Evolutionary conservation across 2,797 vertebrate genomes (phyloP).

Genomic region (Macrochelys suwanniensis): DNA sequence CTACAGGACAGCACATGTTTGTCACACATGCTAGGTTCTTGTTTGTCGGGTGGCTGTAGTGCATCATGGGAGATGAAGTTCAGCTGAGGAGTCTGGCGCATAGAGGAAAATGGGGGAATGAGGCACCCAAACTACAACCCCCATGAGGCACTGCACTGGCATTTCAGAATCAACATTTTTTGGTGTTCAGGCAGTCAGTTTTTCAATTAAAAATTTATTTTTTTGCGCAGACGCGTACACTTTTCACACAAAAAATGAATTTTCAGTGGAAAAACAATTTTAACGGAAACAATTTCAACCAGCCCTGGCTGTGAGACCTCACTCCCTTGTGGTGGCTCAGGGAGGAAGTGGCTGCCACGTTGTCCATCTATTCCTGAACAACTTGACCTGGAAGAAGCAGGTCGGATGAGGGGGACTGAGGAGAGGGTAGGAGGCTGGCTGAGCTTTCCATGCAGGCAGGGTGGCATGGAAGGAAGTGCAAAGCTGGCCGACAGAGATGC

Average conservation of each 20-base stretch:
- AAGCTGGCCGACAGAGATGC: fast-evolving
- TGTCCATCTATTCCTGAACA: not conserved
- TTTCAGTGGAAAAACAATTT: not conserved
- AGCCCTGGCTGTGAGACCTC: not conserved
- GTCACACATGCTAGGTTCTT: not conserved
- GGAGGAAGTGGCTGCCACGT: fast-evolving
- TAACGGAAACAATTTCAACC: not conserved
- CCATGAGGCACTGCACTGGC: not conserved
- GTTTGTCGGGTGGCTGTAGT: not conserved
- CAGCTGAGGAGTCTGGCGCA: not conserved
- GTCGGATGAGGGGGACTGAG: not conserved
- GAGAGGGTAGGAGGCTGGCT: fast-evolving
- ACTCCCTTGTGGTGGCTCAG: not conserved
- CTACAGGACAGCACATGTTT: no score
- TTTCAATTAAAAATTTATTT: not conserved
- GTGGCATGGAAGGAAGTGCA: not conserved
- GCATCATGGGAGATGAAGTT: not conserved
- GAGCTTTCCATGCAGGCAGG: not conserved
- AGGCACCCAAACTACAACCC: not conserved
- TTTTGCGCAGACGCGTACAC: not conserved
- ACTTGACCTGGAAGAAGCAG: not conserved
- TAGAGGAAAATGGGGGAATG: not conserved
- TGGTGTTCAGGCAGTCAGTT: not conserved
- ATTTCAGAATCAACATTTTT: no score
- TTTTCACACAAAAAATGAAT: not conserved